phyloP scores from a whole-genome alignment of 2,113 vertebrate genomes.

The Prolemur simus region DNA sequence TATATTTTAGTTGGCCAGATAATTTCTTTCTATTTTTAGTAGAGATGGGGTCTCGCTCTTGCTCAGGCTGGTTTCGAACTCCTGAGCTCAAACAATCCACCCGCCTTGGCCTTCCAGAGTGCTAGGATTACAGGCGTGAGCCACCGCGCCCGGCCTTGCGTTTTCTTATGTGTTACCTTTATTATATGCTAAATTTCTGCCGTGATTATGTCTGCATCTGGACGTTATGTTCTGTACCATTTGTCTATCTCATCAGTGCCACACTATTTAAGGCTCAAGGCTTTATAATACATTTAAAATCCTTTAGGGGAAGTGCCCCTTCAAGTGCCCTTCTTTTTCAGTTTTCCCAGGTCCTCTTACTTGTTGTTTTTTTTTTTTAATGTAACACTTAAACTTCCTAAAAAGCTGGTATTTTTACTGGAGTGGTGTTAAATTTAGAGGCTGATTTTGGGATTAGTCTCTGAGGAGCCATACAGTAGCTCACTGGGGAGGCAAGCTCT shows the following conservation, averaged over 20 bases:
- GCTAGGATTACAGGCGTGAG: too few species aligned
- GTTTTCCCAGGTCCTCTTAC: background rate
- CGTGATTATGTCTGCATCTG: background rate
- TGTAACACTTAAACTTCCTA: background rate
- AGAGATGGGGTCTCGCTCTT: too few species aligned
- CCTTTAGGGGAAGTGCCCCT: background rate
- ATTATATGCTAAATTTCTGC: background rate
- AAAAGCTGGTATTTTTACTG: background rate
- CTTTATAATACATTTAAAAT: background rate
- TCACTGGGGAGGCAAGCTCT: background rate
- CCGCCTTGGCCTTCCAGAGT: too few species aligned
- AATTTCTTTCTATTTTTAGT: too few species aligned
- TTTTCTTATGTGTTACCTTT: background rate
- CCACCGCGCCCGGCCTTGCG: too few species aligned
- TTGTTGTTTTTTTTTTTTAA: background rate
- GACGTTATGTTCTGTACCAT: background rate
- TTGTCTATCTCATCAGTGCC: background rate
- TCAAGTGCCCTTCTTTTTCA: background rate
- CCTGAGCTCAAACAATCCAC: too few species aligned
- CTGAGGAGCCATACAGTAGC: background rate
- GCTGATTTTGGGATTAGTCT: background rate
- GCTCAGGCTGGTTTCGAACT: too few species aligned
- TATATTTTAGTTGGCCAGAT: too few species aligned
- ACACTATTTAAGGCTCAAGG: background rate
- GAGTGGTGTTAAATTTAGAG: constrained; percentile 27